phyloP scores from a whole-genome alignment of 2,888 invertebrate genomes.

The Pheosia tremula region DNA sequence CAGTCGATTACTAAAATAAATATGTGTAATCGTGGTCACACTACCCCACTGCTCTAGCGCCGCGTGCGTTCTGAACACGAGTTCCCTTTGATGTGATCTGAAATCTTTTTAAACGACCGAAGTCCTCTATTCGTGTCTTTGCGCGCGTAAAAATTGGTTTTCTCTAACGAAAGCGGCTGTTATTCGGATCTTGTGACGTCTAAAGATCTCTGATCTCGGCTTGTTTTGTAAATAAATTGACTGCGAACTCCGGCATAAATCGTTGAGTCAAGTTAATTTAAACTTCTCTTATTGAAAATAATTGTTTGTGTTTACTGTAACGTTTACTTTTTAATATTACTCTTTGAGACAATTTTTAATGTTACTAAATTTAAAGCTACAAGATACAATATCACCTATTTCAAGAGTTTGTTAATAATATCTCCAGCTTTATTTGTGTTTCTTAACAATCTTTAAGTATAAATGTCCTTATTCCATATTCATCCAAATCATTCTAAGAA shows the following conservation, averaged over 20 bases:
- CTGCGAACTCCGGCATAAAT: background rate
- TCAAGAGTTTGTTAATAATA: background rate
- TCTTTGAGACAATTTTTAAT: background rate
- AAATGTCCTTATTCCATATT: background rate
- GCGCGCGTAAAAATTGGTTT: slow-evolving; percentile 44
- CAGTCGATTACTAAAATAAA: background rate
- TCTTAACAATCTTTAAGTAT: background rate
- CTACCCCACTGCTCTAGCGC: slow-evolving; percentile 26
- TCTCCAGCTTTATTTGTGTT: background rate
- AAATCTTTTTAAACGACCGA: slow-evolving; percentile 41
- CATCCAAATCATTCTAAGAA: background rate
- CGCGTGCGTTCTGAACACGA: slow-evolving; percentile 12
- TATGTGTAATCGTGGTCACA: slow-evolving; percentile 7
- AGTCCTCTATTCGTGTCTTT: slow-evolving; percentile 32
- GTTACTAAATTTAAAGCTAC: too few species aligned
- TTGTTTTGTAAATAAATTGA: slow-evolving; percentile 8
- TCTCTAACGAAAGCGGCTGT: slow-evolving; percentile 26
- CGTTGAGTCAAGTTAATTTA: background rate
- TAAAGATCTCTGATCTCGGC: slow-evolving; percentile 4
- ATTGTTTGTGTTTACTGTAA: background rate
- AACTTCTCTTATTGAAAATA: background rate
- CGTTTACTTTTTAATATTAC: background rate
- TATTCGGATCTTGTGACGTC: slow-evolving; percentile 16
- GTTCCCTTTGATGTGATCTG: slow-evolving; percentile 36
- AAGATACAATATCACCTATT: too few species aligned